Base-by-base conservation (phyloP, 2,113 vertebrate species). In the Mellivora capensis region DNA sequence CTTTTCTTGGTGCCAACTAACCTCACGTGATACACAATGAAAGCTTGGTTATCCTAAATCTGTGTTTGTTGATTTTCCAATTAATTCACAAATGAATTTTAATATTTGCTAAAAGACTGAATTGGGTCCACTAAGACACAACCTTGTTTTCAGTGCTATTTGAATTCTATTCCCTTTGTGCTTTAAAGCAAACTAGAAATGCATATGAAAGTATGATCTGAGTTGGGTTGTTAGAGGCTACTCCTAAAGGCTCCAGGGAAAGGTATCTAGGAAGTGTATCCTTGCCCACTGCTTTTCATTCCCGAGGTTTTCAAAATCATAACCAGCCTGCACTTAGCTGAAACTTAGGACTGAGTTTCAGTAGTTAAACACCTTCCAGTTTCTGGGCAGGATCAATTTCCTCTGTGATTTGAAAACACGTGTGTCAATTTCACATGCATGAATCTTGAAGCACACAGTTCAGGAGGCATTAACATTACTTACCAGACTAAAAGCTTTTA, bases 311-410 rank as follows among this genome's bases (percentile, higher is more conserved):
- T 79, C 86, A 47, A 47, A 77, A 39, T 59, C 25, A 39, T 7
- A 39, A 34, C 6, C 37, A 47, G 34, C n/a, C 71, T 88, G 21
- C 64, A 71, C 31, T 10, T 31, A 84, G 13, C 21, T 90, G 93
- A 87, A 83, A 72, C 47, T 57, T 90, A 31, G 59, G 54, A 52
- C 61, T 7, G 25, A 17, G 34, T 84, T 92, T 93, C 39, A 92
- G 77, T 61, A 62, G 89, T 49, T 91, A 90, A 90, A 61, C 2
- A 49, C 61, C 81, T 61, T 91, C 52, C 14, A 12, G 74, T 94
- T 95, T 87, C 59, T n/a, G 39, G 47, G 72, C 21, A 61, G n/a
- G 77, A 59, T 61, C 62, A 71, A 14, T 97, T 95, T 97, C 79
- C 37, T 88, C 62, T 61, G 52, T 76, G 37, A 98, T 82, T 44